Evolutionary conservation across 2,113 vertebrate species (phyloP).

Genomic region (Solenodon paradoxus): DNA sequence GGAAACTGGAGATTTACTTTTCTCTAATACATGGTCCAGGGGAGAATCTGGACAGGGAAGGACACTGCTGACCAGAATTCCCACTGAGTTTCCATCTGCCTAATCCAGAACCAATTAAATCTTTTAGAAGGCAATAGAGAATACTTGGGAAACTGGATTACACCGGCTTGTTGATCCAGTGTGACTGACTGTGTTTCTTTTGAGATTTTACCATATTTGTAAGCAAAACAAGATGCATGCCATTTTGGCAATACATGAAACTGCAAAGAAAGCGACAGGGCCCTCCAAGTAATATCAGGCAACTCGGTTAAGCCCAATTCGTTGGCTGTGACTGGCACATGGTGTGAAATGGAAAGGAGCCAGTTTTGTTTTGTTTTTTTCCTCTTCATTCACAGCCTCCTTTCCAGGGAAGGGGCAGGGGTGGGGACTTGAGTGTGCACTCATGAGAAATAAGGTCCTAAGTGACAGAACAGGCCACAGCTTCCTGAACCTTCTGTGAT

Average conservation of each 20-base stretch:
- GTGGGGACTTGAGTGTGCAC: background rate
- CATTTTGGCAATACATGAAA: background rate
- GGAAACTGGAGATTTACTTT: background rate
- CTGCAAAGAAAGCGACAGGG: background rate
- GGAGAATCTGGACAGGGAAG: background rate
- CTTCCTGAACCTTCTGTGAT: background rate
- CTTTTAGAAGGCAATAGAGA: background rate
- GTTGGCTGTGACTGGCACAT: background rate
- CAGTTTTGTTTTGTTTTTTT: too few relatives aligned
- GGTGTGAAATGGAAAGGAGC: background rate
- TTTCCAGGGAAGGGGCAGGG: background rate
- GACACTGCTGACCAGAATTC: background rate
- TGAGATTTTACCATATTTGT: background rate
- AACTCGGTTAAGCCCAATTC: background rate
- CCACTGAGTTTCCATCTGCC: background rate
- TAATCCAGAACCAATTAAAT: background rate
- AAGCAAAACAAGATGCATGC: background rate
- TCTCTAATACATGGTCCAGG: background rate
- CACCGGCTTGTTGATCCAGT: background rate
- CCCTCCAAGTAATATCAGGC: too few relatives aligned
- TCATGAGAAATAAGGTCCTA: background rate
- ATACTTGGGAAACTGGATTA: background rate
- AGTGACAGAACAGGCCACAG: too few relatives aligned
- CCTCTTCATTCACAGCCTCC: background rate
- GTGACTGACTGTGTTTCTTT: background rate